These are phyloP conservation scores for Brachystomella parvula DNA, from an alignment of 1,140 invertebrate genomes.

Conservation along the genomic window DNA sequence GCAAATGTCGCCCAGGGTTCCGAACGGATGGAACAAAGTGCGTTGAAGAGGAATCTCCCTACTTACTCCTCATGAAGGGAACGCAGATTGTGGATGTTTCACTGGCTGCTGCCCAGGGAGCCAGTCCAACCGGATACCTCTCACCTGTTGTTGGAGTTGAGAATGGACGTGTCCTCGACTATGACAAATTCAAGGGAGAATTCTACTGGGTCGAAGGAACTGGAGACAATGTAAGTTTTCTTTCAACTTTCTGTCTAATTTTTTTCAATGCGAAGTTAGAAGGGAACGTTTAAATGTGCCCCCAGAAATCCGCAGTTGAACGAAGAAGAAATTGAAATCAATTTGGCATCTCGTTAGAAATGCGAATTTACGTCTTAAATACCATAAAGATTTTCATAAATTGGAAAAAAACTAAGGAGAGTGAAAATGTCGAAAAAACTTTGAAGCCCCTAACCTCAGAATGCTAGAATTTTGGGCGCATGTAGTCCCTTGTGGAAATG, in stretches of 20 bases:
- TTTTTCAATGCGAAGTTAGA: background rate
- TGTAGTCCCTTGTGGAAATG: too few relatives aligned
- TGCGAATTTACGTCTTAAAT: too few relatives aligned
- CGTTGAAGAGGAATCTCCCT: conserved; percentile 73
- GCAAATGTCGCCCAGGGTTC: conserved; percentile 78
- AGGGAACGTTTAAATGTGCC: conserved; percentile 3
- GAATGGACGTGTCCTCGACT: conserved; percentile 81
- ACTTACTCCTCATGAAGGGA: conserved; percentile 82
- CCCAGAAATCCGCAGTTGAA: background rate
- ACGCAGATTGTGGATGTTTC: conserved; percentile 79
- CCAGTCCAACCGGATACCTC: conserved; percentile 63
- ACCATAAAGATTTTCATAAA: too few relatives aligned
- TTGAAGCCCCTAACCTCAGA: too few relatives aligned
- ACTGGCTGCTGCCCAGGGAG: conserved; percentile 54
- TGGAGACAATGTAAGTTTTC: conserved; percentile 47
- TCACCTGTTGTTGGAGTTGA: conserved; percentile 85
- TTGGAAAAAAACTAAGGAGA: too few relatives aligned
- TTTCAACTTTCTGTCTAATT: conserved; percentile 19
- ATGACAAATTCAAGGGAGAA: conserved; percentile 73
- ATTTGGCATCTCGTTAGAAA: too few relatives aligned
- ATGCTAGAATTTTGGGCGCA: too few relatives aligned
- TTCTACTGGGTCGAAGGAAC: conserved; percentile 52
- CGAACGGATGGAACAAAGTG: conserved; percentile 61
- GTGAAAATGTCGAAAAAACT: too few relatives aligned
- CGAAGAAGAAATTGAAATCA: too few relatives aligned